Percentiles rank a stretch among this genome's conserved stretches.
Evolutionary conservation across 2,113 vertebrate species (phyloP).

Genomic region (Tetraodon nigroviridis): DNA sequence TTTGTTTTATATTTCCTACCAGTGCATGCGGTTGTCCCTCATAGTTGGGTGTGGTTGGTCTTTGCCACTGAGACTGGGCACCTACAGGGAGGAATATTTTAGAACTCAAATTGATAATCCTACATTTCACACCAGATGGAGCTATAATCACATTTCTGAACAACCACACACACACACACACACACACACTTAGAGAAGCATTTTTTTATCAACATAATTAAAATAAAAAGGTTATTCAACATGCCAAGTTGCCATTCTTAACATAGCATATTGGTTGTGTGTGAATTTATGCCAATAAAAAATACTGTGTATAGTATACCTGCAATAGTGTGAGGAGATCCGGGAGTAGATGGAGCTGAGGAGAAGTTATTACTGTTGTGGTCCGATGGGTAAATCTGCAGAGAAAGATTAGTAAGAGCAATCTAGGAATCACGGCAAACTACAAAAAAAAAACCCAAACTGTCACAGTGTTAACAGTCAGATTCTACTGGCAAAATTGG

Average conservation of each 20-base stretch:
- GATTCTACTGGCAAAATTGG: no score
- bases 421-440: background rate
- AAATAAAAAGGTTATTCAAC: no score
- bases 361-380: slow-evolving; percentile 98
- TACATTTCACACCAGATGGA: slow-evolving; percentile 64
- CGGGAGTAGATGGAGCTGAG: slow-evolving; percentile 91
- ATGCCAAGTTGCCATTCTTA: no score
- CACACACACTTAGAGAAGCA: background rate
- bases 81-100: slow-evolving; percentile 43
- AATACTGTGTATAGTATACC: slow-evolving; percentile 64
- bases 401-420: slow-evolving; percentile 9
- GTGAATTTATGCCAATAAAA: no score
- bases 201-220: background rate
- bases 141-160: slow-evolving; percentile 40
- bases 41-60: slow-evolving; percentile 86
- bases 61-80: slow-evolving; percentile 92
- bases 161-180: background rate
- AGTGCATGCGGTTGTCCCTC: slow-evolving; percentile 89
- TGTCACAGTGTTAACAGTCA: no score
- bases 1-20: slow-evolving; percentile 68
- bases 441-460: no score
- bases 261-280: no score
- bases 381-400: slow-evolving; percentile 95
- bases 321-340: slow-evolving; percentile 92
- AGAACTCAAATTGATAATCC: background rate